These are phyloP conservation scores for Syndactyla subalaris DNA, from an alignment of 2,797 vertebrate genomes.

Conservation along the genomic window DNA sequence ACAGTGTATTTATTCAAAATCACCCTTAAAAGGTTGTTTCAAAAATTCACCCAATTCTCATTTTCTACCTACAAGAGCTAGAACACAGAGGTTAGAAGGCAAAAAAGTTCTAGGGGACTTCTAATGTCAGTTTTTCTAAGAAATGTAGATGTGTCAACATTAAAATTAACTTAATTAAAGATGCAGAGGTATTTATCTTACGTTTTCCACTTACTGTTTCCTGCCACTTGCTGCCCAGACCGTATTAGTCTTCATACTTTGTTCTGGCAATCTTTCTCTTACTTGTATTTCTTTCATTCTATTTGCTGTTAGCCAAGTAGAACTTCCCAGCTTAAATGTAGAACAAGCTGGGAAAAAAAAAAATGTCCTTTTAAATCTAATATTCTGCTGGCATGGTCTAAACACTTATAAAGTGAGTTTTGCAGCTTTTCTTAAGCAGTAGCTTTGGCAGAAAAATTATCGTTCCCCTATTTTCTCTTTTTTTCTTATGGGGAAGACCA, in stretches of 20 bases:
- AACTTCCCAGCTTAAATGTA: neutral
- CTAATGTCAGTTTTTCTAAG: neutral
- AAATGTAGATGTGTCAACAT: neutral
- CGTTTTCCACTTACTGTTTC: neutral
- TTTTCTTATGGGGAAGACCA: neutral
- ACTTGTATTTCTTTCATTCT: neutral
- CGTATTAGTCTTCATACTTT: neutral
- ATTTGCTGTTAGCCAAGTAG: neutral
- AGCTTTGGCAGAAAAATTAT: neutral
- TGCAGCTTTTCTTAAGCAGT: neutral
- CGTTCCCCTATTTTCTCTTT: neutral
- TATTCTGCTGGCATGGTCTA: neutral
- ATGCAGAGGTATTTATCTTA: neutral
- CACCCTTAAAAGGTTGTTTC: neutral
- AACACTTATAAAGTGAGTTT: neutral
- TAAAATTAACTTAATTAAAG: neutral
- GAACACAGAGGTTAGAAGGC: neutral
- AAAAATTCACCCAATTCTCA: fast-evolving
- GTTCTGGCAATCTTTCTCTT: neutral
- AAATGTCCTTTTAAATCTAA: neutral
- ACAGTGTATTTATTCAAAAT: neutral
- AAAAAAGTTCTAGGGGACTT: neutral
- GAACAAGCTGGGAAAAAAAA: neutral
- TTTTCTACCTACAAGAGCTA: neutral
- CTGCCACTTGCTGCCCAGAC: neutral